Percentiles rank a stretch among this genome's conserved stretches.
phyloP scores from a whole-genome alignment of 1,140 invertebrate genomes.

The Bacillus rossius region DNA sequence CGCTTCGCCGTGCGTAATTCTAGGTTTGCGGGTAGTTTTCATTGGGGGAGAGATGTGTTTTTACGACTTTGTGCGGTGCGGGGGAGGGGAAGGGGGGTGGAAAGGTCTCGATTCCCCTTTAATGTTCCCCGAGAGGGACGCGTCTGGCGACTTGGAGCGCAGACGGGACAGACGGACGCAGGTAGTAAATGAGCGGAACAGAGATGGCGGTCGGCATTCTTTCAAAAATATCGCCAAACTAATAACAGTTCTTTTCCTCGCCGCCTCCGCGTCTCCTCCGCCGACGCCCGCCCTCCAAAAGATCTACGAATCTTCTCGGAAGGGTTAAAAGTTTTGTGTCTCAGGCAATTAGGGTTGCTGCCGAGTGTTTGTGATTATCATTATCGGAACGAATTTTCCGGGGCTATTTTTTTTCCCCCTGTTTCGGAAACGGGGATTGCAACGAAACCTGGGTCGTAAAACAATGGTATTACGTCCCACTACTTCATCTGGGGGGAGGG shows the following conservation, averaged over 20 bases:
- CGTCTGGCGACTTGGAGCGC: too few species aligned
- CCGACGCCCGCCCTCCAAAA: not conserved
- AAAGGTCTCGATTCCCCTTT: not conserved
- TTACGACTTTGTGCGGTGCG: too few species aligned
- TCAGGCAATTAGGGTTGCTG: conserved; percentile 23
- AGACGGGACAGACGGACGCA: not conserved
- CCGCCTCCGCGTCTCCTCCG: too few species aligned
- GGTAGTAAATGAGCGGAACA: conserved; percentile 1
- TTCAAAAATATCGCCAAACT: conserved; percentile 1
- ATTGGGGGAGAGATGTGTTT: too few species aligned
- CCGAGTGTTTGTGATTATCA: conserved; percentile 19
- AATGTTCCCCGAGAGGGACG: too few species aligned
- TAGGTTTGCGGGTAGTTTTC: too few species aligned
- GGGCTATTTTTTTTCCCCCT: conserved; percentile 8
- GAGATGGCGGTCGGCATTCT: not conserved
- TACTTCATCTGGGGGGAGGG: conserved; percentile 18
- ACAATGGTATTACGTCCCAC: conserved; percentile 19
- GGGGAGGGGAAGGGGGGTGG: not conserved
- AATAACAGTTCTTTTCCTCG: not conserved
- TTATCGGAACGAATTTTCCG: conserved; percentile 7
- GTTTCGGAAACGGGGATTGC: not conserved
- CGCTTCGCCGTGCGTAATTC: too few species aligned
- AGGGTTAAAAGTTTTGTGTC: too few species aligned
- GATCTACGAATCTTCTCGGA: too few species aligned
- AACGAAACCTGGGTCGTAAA: conserved; percentile 7